Evolutionary conservation across 2,113 vertebrate genomes (phyloP).

Genomic region (Phycodurus eques): DNA sequence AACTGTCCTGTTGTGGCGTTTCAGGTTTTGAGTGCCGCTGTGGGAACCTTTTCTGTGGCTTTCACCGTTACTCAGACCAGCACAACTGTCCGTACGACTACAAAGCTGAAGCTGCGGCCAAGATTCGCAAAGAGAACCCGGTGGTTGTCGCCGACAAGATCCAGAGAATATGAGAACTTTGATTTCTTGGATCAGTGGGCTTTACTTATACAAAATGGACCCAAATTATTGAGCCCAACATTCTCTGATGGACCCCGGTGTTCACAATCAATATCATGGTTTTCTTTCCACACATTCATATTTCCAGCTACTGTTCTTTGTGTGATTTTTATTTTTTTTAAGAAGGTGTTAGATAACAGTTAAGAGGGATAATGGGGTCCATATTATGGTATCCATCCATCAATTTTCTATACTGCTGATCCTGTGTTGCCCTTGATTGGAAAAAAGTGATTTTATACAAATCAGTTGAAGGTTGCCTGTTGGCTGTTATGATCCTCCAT

Average conservation of each 20-base stretch:
- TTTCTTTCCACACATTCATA: conserved; percentile 24
- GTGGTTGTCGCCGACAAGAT: conserved; percentile 86
- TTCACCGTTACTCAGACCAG: conserved; percentile 87
- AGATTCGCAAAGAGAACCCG: conserved; percentile 87
- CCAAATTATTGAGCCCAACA: conserved; percentile 40
- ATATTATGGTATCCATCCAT: not conserved
- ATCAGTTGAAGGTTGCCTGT: conserved; percentile 14
- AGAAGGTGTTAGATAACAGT: conserved; percentile 3
- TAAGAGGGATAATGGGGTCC: not conserved
- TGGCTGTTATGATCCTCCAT: not conserved
- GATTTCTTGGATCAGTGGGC: conserved; percentile 27
- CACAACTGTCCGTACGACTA: conserved; percentile 87
- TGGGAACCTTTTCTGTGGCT: conserved; percentile 84
- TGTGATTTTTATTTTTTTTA: conserved; percentile 28
- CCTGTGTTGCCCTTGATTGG: not conserved
- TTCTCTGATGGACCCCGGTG: conserved; percentile 47
- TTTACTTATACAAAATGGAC: conserved; percentile 41
- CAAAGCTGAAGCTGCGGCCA: conserved; percentile 82
- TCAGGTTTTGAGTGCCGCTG: conserved; percentile 87
- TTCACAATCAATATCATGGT: not conserved
- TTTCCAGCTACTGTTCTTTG: conserved; percentile 37
- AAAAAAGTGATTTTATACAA: not conserved
- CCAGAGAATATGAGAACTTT: conserved; percentile 83
- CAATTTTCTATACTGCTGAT: not conserved
- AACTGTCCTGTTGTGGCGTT: not conserved